Percentiles rank a stretch among this genome's conserved stretches.
These are phyloP conservation scores for Psittacula cyanocephala DNA, from an alignment of 2,113 vertebrate species.

Conservation along the genomic window DNA sequence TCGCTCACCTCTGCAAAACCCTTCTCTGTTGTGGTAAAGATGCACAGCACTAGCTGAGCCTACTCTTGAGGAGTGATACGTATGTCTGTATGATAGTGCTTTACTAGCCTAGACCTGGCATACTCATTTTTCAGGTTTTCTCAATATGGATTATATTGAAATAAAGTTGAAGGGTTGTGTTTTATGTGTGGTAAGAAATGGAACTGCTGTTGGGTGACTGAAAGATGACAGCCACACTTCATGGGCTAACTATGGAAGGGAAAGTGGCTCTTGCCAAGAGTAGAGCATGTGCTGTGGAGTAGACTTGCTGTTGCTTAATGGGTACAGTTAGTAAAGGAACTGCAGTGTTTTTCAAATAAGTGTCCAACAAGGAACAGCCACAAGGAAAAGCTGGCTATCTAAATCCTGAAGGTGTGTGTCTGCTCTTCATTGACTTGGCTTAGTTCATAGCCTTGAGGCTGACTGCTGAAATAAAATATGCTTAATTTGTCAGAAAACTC, in stretches of 20 bases:
- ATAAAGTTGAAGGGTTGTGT: not conserved
- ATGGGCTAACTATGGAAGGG: not conserved
- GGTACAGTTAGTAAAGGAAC: not conserved
- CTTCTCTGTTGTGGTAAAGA: not conserved
- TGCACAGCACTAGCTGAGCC: fast-evolving
- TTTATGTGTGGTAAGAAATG: not conserved
- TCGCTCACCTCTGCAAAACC: not conserved
- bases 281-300: not conserved
- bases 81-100: not conserved
- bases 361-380: not conserved
- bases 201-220: not conserved
- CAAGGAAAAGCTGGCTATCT: not conserved
- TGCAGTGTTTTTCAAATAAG: not conserved
- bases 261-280: not conserved
- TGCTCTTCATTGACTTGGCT: not conserved
- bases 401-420: not conserved
- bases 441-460: not conserved
- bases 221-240: not conserved
- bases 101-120: not conserved
- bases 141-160: not conserved
- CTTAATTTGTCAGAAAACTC: not conserved
- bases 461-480: not conserved
- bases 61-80: not conserved
- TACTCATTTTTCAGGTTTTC: not conserved
- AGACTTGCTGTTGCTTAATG: not conserved